Conservation (phyloP, 2,797 vertebrate species). For the Leucoraja ocellata region DNA sequence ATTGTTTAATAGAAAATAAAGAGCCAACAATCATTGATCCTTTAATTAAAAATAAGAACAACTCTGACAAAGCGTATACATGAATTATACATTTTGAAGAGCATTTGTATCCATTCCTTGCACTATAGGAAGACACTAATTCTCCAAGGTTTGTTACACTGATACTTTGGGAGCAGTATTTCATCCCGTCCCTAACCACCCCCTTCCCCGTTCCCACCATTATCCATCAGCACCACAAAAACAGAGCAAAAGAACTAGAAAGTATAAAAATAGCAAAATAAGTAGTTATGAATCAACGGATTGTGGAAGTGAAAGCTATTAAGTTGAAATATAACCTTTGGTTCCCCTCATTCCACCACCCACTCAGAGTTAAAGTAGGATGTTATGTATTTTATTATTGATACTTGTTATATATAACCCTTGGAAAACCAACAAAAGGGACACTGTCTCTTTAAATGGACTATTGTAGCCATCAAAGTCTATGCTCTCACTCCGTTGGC, state of each 20-base stretch:
- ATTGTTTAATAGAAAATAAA: background rate
- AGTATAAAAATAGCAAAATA: background rate
- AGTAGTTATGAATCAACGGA: background rate
- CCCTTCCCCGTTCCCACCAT: too few relatives aligned
- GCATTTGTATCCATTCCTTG: background rate
- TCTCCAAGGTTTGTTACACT: background rate
- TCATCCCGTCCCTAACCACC: background rate
- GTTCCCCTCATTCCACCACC: background rate
- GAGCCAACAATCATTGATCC: background rate
- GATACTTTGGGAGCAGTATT: background rate
- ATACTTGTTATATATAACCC: background rate
- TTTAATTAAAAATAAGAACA: background rate
- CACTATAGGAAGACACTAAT: background rate
- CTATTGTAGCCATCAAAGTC: constrained; percentile 69
- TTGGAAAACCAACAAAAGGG: constrained; percentile 72
- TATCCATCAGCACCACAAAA: background rate
- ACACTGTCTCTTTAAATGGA: constrained; percentile 80
- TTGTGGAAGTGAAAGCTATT: background rate
- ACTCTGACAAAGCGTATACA: too few relatives aligned
- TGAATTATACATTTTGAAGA: too few relatives aligned
- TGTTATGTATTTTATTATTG: constrained; percentile 30
- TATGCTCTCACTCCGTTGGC: constrained; percentile 80
- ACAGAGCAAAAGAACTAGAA: background rate
- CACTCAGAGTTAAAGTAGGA: background rate
- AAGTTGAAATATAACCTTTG: background rate